These are phyloP conservation scores for Hypena proboscidalis DNA, from an alignment of 2,888 invertebrate genomes.

Conservation along the genomic window DNA sequence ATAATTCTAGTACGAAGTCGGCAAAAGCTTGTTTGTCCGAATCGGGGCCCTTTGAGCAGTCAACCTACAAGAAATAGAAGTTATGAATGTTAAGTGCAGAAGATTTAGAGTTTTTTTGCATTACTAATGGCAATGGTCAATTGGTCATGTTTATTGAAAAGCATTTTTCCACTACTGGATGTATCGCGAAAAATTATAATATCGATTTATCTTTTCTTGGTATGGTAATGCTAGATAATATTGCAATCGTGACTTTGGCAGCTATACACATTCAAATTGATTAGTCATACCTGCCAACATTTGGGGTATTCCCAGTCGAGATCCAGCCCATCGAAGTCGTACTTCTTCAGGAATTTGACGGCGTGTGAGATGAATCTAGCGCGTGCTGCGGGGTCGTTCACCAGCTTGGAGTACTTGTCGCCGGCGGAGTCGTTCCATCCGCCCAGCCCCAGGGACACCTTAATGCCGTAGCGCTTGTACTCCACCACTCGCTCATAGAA, in stretches of 20 bases:
- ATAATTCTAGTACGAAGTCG: constrained; percentile 89
- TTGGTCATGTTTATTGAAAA: no score
- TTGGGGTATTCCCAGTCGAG: constrained; percentile 98
- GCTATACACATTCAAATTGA: not conserved
- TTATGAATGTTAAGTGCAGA: not conserved
- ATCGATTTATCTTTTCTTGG: no score
- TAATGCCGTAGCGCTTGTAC: constrained; percentile 91
- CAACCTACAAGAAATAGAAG: constrained; percentile 85
- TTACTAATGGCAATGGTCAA: no score
- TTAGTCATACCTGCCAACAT: constrained; percentile 89
- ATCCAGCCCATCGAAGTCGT: constrained; percentile 96
- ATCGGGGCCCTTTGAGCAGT: constrained; percentile 93
- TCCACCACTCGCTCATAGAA: constrained; percentile 94
- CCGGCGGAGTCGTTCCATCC: constrained; percentile 98
- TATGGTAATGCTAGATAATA: no score
- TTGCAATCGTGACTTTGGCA: no score
- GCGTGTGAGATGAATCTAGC: constrained; percentile 90
- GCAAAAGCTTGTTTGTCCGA: constrained; percentile 94
- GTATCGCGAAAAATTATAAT: no score
- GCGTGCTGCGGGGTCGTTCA: constrained; percentile 90
- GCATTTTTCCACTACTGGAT: no score
- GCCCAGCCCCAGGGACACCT: constrained; percentile 95
- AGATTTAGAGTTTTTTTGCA: not conserved
- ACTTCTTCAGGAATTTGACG: constrained; percentile 90
- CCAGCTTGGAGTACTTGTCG: constrained; percentile 94